Conservation (phyloP, 2,888 invertebrate species). For the Caenorhabditis becei region DNA sequence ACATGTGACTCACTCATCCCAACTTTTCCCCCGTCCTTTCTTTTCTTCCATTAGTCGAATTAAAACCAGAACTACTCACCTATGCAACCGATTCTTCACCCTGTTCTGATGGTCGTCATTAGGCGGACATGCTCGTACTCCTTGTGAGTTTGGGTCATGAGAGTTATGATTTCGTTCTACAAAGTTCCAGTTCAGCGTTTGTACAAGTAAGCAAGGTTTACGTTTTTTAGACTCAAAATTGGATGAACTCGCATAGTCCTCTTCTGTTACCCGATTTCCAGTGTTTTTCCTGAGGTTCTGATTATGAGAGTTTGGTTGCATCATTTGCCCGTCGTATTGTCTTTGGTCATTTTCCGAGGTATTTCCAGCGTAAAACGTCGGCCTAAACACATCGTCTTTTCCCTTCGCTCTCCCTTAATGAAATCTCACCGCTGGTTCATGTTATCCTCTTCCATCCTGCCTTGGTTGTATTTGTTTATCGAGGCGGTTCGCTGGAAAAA, state of each 20-base stretch:
- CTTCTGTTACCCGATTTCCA: conserved; percentile 61
- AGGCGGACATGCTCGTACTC: conserved; percentile 61
- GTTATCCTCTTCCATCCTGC: conserved; percentile 46
- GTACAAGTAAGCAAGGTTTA: background rate
- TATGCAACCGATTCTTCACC: conserved; percentile 63
- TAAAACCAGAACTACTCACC: conserved; percentile 53
- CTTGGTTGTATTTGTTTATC: conserved; percentile 50
- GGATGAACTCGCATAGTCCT: conserved; percentile 59
- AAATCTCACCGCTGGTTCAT: conserved; percentile 50
- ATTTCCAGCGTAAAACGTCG: conserved; percentile 51
- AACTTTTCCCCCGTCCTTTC: background rate
- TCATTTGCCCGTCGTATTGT: conserved; percentile 22
- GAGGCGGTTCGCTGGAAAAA: conserved; percentile 42
- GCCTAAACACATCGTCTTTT: conserved; percentile 7
- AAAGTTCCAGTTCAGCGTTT: conserved; percentile 7
- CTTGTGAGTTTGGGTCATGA: conserved; percentile 41
- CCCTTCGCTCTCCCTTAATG: background rate
- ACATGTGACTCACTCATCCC: background rate
- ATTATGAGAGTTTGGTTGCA: conserved; percentile 28
- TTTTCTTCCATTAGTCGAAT: conserved; percentile 43
- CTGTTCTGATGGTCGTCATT: conserved; percentile 58
- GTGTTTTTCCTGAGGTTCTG: conserved; percentile 43
- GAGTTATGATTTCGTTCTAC: conserved; percentile 60
- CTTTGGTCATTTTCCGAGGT: conserved; percentile 38
- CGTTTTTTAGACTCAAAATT: conserved; percentile 58